These are phyloP conservation scores for Acropora tenuis DNA, from an alignment of 64 coral and sea anemone species.

Conservation along the genomic window DNA sequence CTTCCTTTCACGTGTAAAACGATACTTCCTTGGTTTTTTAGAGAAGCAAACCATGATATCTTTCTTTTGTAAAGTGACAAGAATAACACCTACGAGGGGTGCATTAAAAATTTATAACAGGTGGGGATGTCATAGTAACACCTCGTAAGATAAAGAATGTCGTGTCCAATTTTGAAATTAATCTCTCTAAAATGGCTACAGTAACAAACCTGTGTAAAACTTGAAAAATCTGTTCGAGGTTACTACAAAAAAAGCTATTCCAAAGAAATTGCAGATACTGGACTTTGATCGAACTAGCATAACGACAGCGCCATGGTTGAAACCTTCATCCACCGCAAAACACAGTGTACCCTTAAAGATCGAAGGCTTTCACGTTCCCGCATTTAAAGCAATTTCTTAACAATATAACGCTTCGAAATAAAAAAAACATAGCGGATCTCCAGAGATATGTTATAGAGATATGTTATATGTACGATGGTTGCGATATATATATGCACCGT, in stretches of 20 bases:
- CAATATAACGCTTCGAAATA: background rate
- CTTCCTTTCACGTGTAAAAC: too few relatives aligned
- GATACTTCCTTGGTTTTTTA: too few relatives aligned
- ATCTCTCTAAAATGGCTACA: background rate
- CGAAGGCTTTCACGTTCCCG: background rate
- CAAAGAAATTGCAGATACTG: background rate
- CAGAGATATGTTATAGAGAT: background rate
- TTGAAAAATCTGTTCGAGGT: background rate
- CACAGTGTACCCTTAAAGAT: too few relatives aligned
- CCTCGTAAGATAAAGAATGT: slow-evolving; percentile 13
- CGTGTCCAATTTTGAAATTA: background rate
- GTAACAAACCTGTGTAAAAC: background rate
- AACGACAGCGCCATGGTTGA: background rate
- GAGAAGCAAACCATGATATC: background rate
- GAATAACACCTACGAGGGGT: slow-evolving; percentile 17
- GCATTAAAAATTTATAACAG: slow-evolving; percentile 40
- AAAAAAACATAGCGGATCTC: background rate
- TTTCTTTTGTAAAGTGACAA: background rate
- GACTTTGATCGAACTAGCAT: background rate
- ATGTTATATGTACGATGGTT: background rate
- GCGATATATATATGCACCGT: background rate
- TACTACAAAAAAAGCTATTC: background rate
- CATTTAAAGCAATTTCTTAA: background rate
- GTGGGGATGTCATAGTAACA: slow-evolving; percentile 11
- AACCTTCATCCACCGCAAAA: background rate